These are phyloP conservation scores for Clavelina lepadiformis DNA, from an alignment of 23 tunicate species.

Conservation along the genomic window DNA sequence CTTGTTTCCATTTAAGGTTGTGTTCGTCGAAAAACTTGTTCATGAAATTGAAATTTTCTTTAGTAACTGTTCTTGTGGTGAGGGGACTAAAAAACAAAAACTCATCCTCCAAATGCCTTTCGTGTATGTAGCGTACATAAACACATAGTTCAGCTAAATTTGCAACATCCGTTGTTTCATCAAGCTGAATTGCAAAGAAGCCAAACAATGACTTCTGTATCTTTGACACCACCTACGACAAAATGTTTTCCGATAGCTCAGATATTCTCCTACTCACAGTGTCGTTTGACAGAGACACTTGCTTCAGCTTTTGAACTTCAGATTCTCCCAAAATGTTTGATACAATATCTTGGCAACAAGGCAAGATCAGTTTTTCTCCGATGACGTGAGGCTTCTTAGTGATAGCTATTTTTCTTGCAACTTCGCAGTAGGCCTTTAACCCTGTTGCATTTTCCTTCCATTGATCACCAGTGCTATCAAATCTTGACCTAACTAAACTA, in stretches of 20 bases:
- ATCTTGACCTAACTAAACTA: constrained; percentile 30
- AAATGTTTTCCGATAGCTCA: constrained; percentile 55
- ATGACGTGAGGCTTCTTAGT: constrained; percentile 64
- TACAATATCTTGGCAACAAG: constrained; percentile 40
- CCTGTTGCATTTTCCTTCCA: constrained; percentile 44
- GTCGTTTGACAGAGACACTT: constrained; percentile 53
- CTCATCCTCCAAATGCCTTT: constrained; percentile 49
- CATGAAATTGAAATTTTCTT: constrained; percentile 15
- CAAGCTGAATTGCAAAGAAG: constrained; percentile 65
- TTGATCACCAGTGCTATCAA: constrained; percentile 27
- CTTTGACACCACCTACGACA: constrained; percentile 65
- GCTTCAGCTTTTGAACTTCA: constrained; percentile 54
- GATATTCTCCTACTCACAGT: constrained; percentile 62
- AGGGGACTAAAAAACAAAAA: constrained; percentile 28
- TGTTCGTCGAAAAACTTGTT: constrained; percentile 49
- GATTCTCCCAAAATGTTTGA: constrained; percentile 36
- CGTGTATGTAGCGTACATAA: constrained; percentile 50
- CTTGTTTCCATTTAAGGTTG: constrained; percentile 34
- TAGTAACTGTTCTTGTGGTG: constrained; percentile 40
- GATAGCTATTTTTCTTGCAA: constrained; percentile 53
- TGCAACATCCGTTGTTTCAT: constrained; percentile 51
- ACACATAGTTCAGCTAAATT: constrained; percentile 43
- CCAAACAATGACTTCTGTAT: constrained; percentile 38
- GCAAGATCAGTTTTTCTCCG: constrained; percentile 64
- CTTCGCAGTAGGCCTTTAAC: constrained; percentile 52